These are phyloP conservation scores for Drosophila nasuta DNA, from an alignment of 1,140 invertebrate species.

Conservation along the genomic window DNA sequence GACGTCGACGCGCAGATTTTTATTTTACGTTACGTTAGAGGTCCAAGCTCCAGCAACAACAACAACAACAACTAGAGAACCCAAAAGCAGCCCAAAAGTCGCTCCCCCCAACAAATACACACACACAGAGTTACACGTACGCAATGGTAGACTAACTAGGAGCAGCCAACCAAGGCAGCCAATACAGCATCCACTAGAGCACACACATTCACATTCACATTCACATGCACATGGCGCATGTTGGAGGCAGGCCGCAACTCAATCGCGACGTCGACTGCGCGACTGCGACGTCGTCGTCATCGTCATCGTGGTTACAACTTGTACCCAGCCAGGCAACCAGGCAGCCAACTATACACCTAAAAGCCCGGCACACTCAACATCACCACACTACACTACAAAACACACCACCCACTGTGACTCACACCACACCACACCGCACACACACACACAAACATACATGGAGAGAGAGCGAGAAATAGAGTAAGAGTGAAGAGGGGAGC, in stretches of 20 bases:
- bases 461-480: constrained; percentile 1
- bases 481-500: background rate
- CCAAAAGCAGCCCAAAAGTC: background rate
- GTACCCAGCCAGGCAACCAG: background rate
- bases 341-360: constrained; percentile 12
- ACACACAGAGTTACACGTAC: background rate
- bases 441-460: constrained; percentile 6
- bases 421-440: constrained; percentile 13
- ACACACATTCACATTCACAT: background rate
- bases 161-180: background rate
- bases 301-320: constrained; percentile 68
- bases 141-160: too few species aligned
- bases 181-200: background rate
- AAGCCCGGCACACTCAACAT: background rate
- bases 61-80: constrained; percentile 6
- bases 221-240: constrained; percentile 20
- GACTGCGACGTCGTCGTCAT: background rate
- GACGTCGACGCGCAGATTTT: constrained; percentile 54
- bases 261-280: constrained; percentile 45
- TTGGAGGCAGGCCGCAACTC: constrained; percentile 51
- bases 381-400: background rate
- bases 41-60: constrained; percentile 45
- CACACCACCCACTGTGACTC: constrained; percentile 9
- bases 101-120: background rate
- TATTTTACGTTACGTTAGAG: constrained; percentile 41